phyloP scores from a whole-genome alignment of 2,888 invertebrate genomes.

The Anodontia alba region DNA sequence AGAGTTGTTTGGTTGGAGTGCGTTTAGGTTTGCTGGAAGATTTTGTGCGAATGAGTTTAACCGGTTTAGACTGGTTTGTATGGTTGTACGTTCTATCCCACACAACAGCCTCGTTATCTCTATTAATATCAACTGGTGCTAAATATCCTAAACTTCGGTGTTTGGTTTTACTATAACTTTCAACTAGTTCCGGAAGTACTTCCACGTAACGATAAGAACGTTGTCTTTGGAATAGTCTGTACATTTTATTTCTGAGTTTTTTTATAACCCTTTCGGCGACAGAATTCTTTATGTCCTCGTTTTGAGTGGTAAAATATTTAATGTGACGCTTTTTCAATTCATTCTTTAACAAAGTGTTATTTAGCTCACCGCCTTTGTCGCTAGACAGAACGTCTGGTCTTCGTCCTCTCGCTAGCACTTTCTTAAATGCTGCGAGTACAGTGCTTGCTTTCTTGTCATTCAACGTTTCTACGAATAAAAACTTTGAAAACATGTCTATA shows the following conservation, averaged over 20 bases:
- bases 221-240: background rate
- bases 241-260: slow-evolving; percentile 7
- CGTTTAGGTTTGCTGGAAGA: background rate
- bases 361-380: slow-evolving; percentile 20
- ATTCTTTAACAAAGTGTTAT: slow-evolving; percentile 10
- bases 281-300: slow-evolving; percentile 14
- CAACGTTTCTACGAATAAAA: slow-evolving; percentile 18
- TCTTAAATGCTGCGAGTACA: background rate
- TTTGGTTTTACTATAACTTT: slow-evolving; percentile 35
- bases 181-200: slow-evolving; percentile 23
- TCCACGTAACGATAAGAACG: slow-evolving; percentile 31
- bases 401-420: background rate
- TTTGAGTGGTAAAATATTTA: slow-evolving; percentile 25
- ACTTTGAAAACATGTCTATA: slow-evolving; percentile 29
- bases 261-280: slow-evolving; percentile 7
- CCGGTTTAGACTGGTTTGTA: background rate
- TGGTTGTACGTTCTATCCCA: slow-evolving; percentile 26
- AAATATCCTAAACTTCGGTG: slow-evolving; percentile 28
- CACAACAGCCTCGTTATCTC: slow-evolving; percentile 22
- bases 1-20: slow-evolving; percentile 6
- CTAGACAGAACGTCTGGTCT: background rate
- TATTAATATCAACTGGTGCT: slow-evolving; percentile 4
- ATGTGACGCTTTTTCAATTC: background rate
- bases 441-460: slow-evolving; percentile 5
- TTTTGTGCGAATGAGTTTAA: too few species aligned